A percentile compares a stretch with the other conserved stretches of the same genome.
Conservation (phyloP, 2,888 invertebrate species). For the Orthosia cruda region DNA sequence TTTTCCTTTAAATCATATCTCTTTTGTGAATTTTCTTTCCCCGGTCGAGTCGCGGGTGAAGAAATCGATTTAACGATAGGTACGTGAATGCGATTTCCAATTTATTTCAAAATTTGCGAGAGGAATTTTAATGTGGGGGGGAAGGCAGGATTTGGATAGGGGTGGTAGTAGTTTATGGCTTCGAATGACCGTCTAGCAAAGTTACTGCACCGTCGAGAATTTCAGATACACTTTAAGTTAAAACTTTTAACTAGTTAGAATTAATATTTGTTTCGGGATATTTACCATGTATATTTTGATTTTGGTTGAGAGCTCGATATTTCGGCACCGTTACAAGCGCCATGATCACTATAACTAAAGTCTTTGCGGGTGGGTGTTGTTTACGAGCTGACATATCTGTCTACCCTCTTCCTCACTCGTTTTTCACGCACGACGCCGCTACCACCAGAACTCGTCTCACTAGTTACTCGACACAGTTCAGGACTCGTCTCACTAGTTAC, state of each 20-base stretch:
- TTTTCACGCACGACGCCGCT: too few species aligned
- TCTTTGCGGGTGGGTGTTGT: too few species aligned
- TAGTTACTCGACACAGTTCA: too few species aligned
- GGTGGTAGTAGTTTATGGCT: conserved; percentile 69
- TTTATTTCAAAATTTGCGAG: conserved; percentile 83
- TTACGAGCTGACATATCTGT: too few species aligned
- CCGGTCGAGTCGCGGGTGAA: conserved; percentile 76
- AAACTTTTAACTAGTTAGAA: conserved; percentile 44
- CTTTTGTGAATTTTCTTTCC: conserved; percentile 75
- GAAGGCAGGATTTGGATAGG: conserved; percentile 51
- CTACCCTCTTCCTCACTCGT: too few species aligned
- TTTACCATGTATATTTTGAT: too few species aligned
- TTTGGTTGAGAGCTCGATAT: too few species aligned
- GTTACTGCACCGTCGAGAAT: conserved; percentile 71
- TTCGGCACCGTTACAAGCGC: too few species aligned
- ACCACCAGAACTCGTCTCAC: too few species aligned
- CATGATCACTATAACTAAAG: too few species aligned
- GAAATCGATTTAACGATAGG: conserved; percentile 84
- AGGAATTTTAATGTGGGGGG: conserved; percentile 80
- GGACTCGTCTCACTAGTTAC: too few species aligned
- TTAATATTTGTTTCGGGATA: too few species aligned
- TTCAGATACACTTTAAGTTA: conserved; percentile 50
- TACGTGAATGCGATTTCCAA: conserved; percentile 82
- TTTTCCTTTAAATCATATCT: conserved; percentile 78
- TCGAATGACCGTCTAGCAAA: conserved; percentile 72